Percentiles rank a stretch among this genome's conserved stretches.
phyloP scores from a whole-genome alignment of 1,140 invertebrate species.

The Pectinophora gossypiella region DNA sequence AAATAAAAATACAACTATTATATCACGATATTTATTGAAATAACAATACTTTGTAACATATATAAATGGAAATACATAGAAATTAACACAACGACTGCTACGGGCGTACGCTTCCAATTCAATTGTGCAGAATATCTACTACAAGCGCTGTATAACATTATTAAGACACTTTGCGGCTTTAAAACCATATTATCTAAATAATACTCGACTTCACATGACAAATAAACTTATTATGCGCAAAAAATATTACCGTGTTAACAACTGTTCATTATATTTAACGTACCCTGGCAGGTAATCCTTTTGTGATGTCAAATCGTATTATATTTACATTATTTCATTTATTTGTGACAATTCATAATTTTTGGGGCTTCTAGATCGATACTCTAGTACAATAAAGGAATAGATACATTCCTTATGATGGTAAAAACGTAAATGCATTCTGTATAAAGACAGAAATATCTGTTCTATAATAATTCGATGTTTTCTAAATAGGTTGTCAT shows the following conservation, averaged over 20 bases:
- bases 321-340: too few relatives aligned
- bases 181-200: not conserved
- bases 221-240: not conserved
- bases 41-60: conserved; percentile 64
- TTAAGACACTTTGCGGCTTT: not conserved
- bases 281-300: not conserved
- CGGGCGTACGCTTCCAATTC: conserved; percentile 37
- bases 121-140: conserved; percentile 8
- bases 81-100: conserved; percentile 29
- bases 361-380: too few relatives aligned
- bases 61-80: conserved; percentile 47
- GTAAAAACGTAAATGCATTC: too few relatives aligned
- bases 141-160: not conserved
- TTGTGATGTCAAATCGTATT: not conserved
- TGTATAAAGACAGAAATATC: too few relatives aligned
- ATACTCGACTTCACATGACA: not conserved
- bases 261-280: not conserved
- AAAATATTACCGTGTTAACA: not conserved
- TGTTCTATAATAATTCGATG: too few relatives aligned
- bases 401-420: too few relatives aligned
- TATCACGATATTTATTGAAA: conserved; percentile 47
- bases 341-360: too few relatives aligned
- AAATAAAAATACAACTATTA: too few relatives aligned
- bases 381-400: too few relatives aligned
- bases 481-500: too few relatives aligned